A percentile compares a stretch with the other conserved stretches of the same genome.
phyloP scores from a whole-genome alignment of 2,113 vertebrate species.

The Parus major region DNA sequence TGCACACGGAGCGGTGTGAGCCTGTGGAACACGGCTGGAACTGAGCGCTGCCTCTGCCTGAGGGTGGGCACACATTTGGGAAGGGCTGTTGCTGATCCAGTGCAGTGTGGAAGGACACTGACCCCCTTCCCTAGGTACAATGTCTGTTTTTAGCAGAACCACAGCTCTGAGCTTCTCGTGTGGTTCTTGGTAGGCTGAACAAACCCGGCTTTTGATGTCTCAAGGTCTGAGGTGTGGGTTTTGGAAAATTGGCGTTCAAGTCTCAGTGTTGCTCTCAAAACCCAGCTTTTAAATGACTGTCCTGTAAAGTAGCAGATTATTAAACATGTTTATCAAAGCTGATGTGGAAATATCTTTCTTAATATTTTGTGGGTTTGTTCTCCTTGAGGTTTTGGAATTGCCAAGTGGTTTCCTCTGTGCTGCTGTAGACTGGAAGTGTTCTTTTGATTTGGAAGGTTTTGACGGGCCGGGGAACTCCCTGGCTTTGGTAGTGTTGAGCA shows the following conservation, averaged over 20 bases:
- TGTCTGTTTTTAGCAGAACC: background rate
- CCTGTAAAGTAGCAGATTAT: slow-evolving; percentile 32
- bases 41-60: background rate
- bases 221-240: background rate
- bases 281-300: slow-evolving; percentile 25
- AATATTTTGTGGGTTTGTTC: background rate
- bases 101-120: background rate
- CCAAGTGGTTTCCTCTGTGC: background rate
- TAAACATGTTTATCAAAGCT: slow-evolving; percentile 37
- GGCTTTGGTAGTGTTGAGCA: background rate
- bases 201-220: background rate
- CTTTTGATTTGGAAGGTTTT: background rate
- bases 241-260: background rate
- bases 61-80: fast-evolving
- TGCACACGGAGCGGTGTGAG: background rate
- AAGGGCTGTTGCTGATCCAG: background rate
- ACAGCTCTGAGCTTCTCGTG: background rate
- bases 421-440: background rate
- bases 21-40: background rate
- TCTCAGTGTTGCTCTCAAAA: background rate
- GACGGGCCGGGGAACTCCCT: background rate
- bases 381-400: background rate
- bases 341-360: slow-evolving; percentile 24
- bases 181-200: background rate
- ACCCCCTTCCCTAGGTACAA: background rate